Base-by-base conservation (phyloP, 2,888 invertebrate species). In the Digitonthophagus gazella region DNA sequence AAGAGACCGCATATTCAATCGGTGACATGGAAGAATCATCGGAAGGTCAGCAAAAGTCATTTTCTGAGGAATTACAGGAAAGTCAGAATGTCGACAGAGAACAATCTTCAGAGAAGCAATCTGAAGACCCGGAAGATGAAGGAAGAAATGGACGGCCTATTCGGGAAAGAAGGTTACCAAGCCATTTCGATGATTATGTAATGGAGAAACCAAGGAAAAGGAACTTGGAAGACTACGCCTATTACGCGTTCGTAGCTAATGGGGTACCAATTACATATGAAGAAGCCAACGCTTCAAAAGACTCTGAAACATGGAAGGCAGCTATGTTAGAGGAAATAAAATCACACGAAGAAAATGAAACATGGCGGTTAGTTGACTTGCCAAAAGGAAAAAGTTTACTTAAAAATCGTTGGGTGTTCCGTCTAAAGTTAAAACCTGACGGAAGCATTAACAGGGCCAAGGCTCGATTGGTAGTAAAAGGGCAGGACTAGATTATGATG, bases 261-360 rank as follows among this genome's bases (percentile, higher is more conserved):
- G n/a, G n/a, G n/a, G n/a, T n/a, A n/a, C n/a, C 67, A 20, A 11
- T 6, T 11, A 67, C 56, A n/a, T 64, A 58, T 20, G 64, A n/a
- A 15, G 71, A 71, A 20, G 66, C 67, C 8, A 15, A 58, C 15
- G 58, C 55, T 57, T 28, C 63, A 8, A 16, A 67, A 16, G 58
- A 70, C 6, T 66, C 22, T 3, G 15, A 61, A 3, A 61, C 67
- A 20, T 74, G 74, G 73, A 56, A 57, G 15, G 5, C 69, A 20
- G 70, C 72, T 6, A 71, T 74, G 70, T 19, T 77, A 44, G 71
- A 65, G 16, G 77, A 79, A 75, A 76, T 78, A 16, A 58, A 54
- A 15, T 76, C 78, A n/a, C 67, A 78, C 15, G 69, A 74, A 22
- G 75, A 78, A 71, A 78, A 79, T 69, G 8, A 74, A 16, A 79